Evolutionary conservation across 2,797 vertebrate species (phyloP).

Genomic region (Galagoides demidoff): DNA sequence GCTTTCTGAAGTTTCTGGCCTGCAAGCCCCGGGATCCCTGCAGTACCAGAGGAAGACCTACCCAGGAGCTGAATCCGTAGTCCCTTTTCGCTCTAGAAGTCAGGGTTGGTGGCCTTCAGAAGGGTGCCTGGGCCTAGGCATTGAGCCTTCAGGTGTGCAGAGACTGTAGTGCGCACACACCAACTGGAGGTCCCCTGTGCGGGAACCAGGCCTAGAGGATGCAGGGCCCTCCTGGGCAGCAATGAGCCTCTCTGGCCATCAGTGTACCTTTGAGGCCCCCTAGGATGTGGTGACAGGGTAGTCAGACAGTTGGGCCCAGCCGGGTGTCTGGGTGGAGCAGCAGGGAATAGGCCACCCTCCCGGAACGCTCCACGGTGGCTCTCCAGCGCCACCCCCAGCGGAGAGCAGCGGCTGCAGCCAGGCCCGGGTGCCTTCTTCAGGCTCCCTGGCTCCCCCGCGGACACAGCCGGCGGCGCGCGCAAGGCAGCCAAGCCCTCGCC

Average conservation of each 20-base stretch:
- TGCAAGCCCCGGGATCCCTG: background rate
- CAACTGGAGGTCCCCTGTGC: background rate
- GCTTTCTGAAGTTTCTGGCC: background rate
- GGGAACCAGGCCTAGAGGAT: background rate
- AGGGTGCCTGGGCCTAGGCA: background rate
- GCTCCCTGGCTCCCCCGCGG: background rate
- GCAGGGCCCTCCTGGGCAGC: background rate
- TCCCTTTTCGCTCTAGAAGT: fast-evolving
- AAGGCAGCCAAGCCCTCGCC: background rate
- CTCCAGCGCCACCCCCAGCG: conserved; percentile 97
- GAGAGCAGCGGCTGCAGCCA: conserved; percentile 81
- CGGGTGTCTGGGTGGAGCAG: background rate
- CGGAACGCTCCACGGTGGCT: conserved; percentile 86
- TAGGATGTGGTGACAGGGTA: background rate
- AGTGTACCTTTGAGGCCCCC: background rate
- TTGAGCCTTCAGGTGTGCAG: background rate
- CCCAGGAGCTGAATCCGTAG: background rate
- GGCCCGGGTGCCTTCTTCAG: background rate
- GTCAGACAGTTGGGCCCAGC: background rate
- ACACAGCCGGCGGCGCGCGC: background rate
- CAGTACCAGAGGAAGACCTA: background rate
- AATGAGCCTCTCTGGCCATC: background rate
- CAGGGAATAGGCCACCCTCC: background rate
- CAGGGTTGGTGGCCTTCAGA: background rate
- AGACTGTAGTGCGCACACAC: fast-evolving